These are phyloP conservation scores for Dendrolimus pini DNA, from an alignment of 2,888 invertebrate species.

Conservation along the genomic window DNA sequence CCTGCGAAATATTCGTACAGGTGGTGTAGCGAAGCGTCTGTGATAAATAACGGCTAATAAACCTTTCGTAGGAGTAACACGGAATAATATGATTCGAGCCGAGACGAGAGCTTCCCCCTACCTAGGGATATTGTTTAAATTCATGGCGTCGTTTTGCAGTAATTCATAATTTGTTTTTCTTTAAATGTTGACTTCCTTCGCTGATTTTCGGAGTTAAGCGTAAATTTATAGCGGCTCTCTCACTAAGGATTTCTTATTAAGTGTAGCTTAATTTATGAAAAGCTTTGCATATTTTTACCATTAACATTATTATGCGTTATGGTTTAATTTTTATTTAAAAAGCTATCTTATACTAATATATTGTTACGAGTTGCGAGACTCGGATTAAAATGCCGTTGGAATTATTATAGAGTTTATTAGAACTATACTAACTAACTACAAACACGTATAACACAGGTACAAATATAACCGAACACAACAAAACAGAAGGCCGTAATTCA, in stretches of 20 bases:
- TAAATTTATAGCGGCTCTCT: slow-evolving; percentile 2
- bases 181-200: slow-evolving; percentile 19
- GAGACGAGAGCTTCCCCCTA: slow-evolving; percentile 7
- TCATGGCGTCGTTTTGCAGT: slow-evolving; percentile 27
- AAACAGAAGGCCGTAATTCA: no score
- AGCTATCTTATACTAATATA: no score
- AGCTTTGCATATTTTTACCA: no score
- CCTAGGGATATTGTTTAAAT: slow-evolving; percentile 29
- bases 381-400: no score
- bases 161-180: slow-evolving; percentile 38
- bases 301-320: no score
- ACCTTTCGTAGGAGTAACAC: slow-evolving; percentile 6
- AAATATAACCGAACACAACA: no score
- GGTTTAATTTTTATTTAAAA: no score
- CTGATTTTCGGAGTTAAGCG: slow-evolving; percentile 4
- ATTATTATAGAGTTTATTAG: no score
- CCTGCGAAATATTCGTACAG: slow-evolving; percentile 3
- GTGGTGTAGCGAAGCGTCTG: slow-evolving; percentile 5
- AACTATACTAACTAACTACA: no score
- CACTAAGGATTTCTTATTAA: not conserved
- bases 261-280: not conserved
- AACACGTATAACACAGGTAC: no score
- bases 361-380: no score
- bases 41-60: slow-evolving; percentile 8
- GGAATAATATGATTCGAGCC: slow-evolving; percentile 9